Base-by-base conservation (phyloP, 2,888 invertebrate species). In the Microctonus hyperodae region DNA sequence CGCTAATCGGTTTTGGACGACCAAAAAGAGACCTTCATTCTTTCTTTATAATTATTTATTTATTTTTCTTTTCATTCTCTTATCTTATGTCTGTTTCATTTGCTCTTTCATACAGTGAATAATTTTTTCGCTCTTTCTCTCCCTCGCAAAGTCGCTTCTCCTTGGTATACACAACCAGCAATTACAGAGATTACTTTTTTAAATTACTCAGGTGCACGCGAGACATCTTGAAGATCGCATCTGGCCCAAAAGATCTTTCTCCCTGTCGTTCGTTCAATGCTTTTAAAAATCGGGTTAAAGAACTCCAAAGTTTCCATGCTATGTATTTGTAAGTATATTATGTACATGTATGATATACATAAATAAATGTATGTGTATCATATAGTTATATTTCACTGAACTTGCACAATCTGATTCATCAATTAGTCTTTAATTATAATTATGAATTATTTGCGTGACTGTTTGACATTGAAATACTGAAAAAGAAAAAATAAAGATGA, bases 1-100 rank as follows among this genome's bases (percentile, higher is more conserved):
- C 69, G 67, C 67, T 72, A 72, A 71, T 73, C 73, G 70, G 62
- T 44, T 58, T 48, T 53, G 57, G 51, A 20, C 40, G 33, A 53
- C 56, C 59, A 25, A 50, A 58, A 57, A 25, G 48, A 31, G 48
- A 57, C 31, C 20, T 48, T 20, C 20, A 48, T 10, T 37, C 31
- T n/a, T 23, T 40, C 48, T 16, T 31, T n/a, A 3, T 16, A 16
- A 20, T 62, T 20, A 13, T 11, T 53, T 55, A 11, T 55, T 56
- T 22, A 1, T 7, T 28, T 33, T 5, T 57, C 57, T 57, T 58
- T 64, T 22, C 13, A 50, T 35, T 22, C 44, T 25, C 37, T 22
- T 37, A 44, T 44, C 22, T 57, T 57, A 23, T 64, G 20, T 50
- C 48, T 25, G 44, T 11, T 50, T 16, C 48, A 11, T 44, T 23